Evolutionary conservation across 2,797 vertebrate genomes (phyloP), one percentile per base, ranked within the genome.

Genomic region (Hybognathus amarus): DNA sequence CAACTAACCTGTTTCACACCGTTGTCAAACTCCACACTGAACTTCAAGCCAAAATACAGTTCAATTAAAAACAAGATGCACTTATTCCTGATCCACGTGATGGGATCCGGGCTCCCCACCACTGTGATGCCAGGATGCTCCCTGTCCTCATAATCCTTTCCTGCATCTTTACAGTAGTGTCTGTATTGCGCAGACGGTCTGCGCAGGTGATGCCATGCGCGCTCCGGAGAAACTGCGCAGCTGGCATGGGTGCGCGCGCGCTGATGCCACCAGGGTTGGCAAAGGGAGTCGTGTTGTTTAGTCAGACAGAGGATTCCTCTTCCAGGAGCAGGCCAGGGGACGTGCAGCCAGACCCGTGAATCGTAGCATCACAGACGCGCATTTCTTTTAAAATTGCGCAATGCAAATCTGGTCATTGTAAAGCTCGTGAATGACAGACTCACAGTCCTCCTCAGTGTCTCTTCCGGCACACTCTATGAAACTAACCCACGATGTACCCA

Each of bases 21-120:
- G 50, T 63, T 89, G 7, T 91, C 79, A 90, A 93, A 93, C 85
- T 92, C 91, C 22, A 1, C 84, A 22, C 87, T 85, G 6, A 92
- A 5, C 69, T 89, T 89, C 36, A 89, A 6, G 22, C 87, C 88
- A 77, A 91, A 93, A 83, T 75, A 86, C 8, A 93, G 71, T 0
- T 89, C 42, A 36, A 88, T 70, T 3, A 93, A 85, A 56, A 45
- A 52, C 11, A 86, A 88, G 17, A 78, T 12, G 3, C 85, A 40
- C 69, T 83, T 91, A 61, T 92, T 92, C 20, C 88, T 88, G 88
- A 94, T 86, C 91, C 90, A 94, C 24, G 88, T 90, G 74, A 93
- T 66, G 20, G 89, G 90, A 61, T 92, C 90, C 0, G 92, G 91
- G 76, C 79, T 85, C 15, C 91, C 91, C 24, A 92, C 88, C 24